These are phyloP conservation scores for Pristionchus mayeri DNA, from an alignment of 2,888 invertebrate species.

Conservation along the genomic window DNA sequence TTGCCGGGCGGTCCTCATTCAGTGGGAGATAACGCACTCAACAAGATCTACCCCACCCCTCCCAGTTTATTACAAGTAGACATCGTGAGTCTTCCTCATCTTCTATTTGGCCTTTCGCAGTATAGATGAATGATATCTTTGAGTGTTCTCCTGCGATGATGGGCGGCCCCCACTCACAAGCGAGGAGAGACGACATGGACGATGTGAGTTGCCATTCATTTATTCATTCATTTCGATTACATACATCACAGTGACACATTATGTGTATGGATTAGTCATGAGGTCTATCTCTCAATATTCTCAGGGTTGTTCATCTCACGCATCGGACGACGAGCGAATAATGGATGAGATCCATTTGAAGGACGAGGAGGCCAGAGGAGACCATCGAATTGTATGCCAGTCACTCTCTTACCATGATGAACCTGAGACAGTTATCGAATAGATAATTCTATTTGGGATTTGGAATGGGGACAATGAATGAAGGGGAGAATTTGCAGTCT, in stretches of 20 bases:
- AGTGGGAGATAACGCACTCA: slow-evolving; percentile 58
- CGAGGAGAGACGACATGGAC: slow-evolving; percentile 23
- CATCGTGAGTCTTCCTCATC: slow-evolving; percentile 11
- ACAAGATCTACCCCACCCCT: slow-evolving; percentile 75
- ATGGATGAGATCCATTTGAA: background rate
- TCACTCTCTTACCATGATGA: too few relatives aligned
- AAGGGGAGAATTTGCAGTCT: background rate
- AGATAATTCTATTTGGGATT: too few relatives aligned
- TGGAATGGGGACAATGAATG: too few relatives aligned
- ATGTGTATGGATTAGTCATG: too few relatives aligned
- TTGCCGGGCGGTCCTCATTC: slow-evolving; percentile 54
- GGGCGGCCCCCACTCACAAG: slow-evolving; percentile 46
- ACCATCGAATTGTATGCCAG: background rate
- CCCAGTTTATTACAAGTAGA: slow-evolving; percentile 62
- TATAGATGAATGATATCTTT: too few relatives aligned
- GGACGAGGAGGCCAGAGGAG: background rate
- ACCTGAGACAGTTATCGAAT: too few relatives aligned
- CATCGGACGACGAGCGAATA: background rate
- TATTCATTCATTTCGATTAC: background rate
- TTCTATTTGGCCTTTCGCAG: too few relatives aligned
- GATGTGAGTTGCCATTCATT: slow-evolving; percentile 16
- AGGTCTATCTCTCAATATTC: too few relatives aligned
- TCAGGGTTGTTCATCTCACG: background rate
- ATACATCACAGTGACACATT: too few relatives aligned
- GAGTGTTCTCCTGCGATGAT: slow-evolving; percentile 35